Base-by-base conservation (phyloP, 2,113 vertebrate species). In the Rhea pennata region DNA sequence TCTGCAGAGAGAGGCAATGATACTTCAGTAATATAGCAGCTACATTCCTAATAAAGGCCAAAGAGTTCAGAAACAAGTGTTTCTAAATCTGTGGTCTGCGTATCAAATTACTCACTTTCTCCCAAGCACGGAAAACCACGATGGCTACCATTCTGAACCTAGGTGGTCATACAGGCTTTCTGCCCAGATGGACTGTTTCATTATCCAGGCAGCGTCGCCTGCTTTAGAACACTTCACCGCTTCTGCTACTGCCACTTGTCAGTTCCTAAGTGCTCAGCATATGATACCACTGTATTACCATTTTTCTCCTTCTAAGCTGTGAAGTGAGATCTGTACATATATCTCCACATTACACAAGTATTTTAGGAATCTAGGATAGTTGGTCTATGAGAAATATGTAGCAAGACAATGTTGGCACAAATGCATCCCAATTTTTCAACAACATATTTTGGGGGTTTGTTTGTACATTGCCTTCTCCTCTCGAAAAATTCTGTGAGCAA, bases 1-100 rank as follows among this genome's bases (percentile, higher is more conserved):
- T 97, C 86, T 96, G 95, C 93, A 92, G 95, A 97, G 95, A 95
- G 92, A 97, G 94, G 96, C 94, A 96, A 97, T 96, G 95, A 96
- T 96, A 89, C 95, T 95, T 96, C 88, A 92, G 29, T 82, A 82
- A 78, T 8, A 78, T 8, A 87, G 42, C 42, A 93, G 70, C 64
- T 92, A 62, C 22, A 40, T 51, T 83, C 70, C 78, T 87, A 93
- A 31, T 40, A 76, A 83, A 76, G 78, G 84, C 44, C 82, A 87
- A 82, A 92, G 40, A 80, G 29, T 87, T 96, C 73, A 72, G 59
- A 86, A 88, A 88, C n/a, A 74, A 83, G 58, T 40, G 19, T 90
- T 88, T 74, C 62, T 26, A 73, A 69, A 84, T 79, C 31, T 79
- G 59, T 33, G 39, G 59, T 83, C 40, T 1, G 0, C 40, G 39